Percentiles rank a stretch among this genome's conserved stretches.
Evolutionary conservation across 2,797 vertebrate genomes (phyloP).

Genomic region (Sparus aurata): DNA sequence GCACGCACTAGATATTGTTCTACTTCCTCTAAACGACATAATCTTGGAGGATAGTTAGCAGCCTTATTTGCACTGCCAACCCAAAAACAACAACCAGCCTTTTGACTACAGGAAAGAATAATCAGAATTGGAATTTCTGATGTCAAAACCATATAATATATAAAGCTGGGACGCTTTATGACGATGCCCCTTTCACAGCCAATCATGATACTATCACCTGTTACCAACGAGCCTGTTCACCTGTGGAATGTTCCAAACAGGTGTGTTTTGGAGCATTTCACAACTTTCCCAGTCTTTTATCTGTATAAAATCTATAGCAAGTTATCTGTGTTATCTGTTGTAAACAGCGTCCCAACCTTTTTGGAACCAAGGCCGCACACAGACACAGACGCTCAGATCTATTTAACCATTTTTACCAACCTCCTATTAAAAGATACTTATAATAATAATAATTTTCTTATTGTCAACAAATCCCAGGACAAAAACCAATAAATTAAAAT

Average conservation of each 20-base stretch:
- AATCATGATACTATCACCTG: too few relatives aligned
- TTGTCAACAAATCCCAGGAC: background rate
- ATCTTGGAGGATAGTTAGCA: background rate
- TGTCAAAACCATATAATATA: background rate
- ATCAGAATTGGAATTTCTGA: background rate
- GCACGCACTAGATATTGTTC: background rate
- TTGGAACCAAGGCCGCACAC: too few relatives aligned
- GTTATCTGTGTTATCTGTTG: background rate
- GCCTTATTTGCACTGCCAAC: background rate
- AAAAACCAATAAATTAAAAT: background rate
- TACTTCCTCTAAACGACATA: constrained; percentile 3
- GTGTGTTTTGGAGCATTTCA: too few relatives aligned
- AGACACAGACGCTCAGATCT: background rate
- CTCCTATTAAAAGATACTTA: background rate
- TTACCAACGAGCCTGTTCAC: too few relatives aligned
- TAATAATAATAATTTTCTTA: background rate
- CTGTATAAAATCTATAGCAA: too few relatives aligned
- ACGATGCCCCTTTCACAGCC: too few relatives aligned
- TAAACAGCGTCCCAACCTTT: too few relatives aligned
- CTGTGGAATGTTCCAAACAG: background rate
- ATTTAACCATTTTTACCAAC: background rate
- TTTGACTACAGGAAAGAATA: background rate
- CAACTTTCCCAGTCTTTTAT: too few relatives aligned
- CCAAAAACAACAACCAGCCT: background rate
- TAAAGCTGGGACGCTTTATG: background rate